Conservation (phyloP, 2,888 invertebrate genomes). For the Clanis bilineata region DNA sequence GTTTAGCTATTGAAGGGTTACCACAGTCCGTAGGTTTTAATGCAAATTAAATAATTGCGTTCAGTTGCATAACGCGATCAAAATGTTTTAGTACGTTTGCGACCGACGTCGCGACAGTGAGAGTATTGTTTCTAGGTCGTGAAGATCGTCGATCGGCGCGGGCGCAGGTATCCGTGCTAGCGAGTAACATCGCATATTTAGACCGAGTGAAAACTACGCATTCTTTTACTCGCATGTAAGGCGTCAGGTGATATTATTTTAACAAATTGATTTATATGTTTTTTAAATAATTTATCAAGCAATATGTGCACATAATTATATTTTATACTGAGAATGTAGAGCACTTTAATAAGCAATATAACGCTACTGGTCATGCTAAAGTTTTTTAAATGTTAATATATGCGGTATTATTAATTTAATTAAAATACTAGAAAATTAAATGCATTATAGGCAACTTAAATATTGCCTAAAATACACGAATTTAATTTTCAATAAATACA, state of each 20-base stretch:
- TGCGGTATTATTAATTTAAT: too few species aligned
- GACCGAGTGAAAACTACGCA: slow-evolving; percentile 52
- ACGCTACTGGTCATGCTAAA: too few species aligned
- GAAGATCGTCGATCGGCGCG: slow-evolving; percentile 45
- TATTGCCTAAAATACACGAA: too few species aligned
- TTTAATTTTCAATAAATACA: too few species aligned
- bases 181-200: slow-evolving; percentile 44
- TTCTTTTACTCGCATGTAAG: slow-evolving; percentile 14
- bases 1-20: slow-evolving; percentile 6
- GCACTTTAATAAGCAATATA: too few species aligned
- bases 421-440: too few species aligned
- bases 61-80: slow-evolving; percentile 38
- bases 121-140: slow-evolving; percentile 74
- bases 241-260: background rate
- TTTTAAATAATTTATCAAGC: too few species aligned
- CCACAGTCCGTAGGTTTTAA: slow-evolving; percentile 9
- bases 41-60: slow-evolving; percentile 23
- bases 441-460: too few species aligned
- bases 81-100: slow-evolving; percentile 11
- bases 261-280: background rate
- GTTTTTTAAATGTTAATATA: too few species aligned
- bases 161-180: slow-evolving; percentile 13
- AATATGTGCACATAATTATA: too few species aligned
- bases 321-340: too few species aligned
- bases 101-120: slow-evolving; percentile 58